Percentiles rank a stretch among this genome's conserved stretches.
phyloP scores from a whole-genome alignment of 2,888 invertebrate genomes.

The Orthosia cruda region DNA sequence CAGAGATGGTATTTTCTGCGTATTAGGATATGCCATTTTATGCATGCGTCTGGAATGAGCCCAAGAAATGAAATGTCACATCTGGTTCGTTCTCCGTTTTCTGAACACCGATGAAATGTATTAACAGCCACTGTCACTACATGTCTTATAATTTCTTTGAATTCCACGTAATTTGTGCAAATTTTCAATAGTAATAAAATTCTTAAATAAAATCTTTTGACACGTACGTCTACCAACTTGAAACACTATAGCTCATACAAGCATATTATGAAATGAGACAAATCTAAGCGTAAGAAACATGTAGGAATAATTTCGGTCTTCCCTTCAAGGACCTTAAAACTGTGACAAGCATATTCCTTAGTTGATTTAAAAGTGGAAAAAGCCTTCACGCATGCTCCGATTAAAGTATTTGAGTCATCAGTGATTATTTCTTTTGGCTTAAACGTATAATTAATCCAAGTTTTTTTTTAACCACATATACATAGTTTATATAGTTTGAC shows the following conservation, averaged over 20 bases:
- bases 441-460: neutral
- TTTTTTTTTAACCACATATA: neutral
- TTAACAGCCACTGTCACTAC: slow-evolving; percentile 1
- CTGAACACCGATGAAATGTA: neutral
- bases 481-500: neutral
- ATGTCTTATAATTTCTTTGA: slow-evolving; percentile 2
- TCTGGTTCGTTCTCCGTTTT: neutral
- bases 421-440: neutral
- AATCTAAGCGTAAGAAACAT: slow-evolving; percentile 1
- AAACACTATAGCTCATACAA: neutral
- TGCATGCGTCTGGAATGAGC: no score
- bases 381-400: slow-evolving; percentile 1
- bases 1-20: no score
- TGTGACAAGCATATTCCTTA: slow-evolving; percentile 1
- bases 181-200: neutral
- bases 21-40: no score
- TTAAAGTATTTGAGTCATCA: neutral
- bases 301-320: slow-evolving; percentile 4
- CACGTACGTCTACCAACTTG: neutral
- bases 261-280: slow-evolving; percentile 3
- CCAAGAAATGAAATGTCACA: slow-evolving; percentile 2
- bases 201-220: slow-evolving; percentile 2
- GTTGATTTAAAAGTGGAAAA: slow-evolving; percentile 3
- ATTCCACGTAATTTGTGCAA: neutral
- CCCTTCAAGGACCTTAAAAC: no score